phyloP scores from a whole-genome alignment of 2,113 vertebrate genomes.

The Silurus glanis region DNA sequence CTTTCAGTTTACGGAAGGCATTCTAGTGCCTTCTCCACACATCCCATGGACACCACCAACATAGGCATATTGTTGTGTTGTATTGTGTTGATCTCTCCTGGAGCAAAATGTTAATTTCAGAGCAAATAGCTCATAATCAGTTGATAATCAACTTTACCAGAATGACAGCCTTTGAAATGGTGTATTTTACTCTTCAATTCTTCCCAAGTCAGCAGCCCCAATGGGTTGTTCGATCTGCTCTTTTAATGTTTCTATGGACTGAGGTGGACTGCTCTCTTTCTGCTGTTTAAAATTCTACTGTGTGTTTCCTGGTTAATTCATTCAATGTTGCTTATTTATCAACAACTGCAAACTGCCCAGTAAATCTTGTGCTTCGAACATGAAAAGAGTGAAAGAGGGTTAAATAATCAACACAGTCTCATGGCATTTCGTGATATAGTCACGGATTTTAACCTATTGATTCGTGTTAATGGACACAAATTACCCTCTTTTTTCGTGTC shows the following conservation, averaged over 20 bases:
- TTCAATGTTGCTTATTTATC: not conserved
- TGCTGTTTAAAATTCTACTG: not conserved
- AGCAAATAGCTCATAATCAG: not conserved
- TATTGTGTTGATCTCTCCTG: not conserved
- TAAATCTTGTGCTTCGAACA: not conserved
- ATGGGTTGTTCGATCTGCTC: not conserved
- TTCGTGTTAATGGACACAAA: no score
- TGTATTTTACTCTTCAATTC: not conserved
- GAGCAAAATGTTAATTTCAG: not conserved
- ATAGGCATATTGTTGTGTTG: not conserved
- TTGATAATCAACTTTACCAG: not conserved
- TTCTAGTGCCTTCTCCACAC: not conserved
- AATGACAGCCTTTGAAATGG: not conserved
- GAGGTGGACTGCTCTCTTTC: not conserved
- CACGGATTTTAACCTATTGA: no score
- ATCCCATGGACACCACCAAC: not conserved
- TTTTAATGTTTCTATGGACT: not conserved
- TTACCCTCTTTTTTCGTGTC: no score
- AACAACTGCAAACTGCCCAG: not conserved
- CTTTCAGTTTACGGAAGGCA: not conserved
- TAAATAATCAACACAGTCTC: not conserved
- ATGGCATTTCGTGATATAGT: no score
- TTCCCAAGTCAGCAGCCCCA: not conserved
- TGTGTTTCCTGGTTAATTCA: not conserved
- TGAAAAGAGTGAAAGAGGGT: not conserved